Conservation (phyloP, 1,140 invertebrate species). For the Reticulitermes speratus region DNA sequence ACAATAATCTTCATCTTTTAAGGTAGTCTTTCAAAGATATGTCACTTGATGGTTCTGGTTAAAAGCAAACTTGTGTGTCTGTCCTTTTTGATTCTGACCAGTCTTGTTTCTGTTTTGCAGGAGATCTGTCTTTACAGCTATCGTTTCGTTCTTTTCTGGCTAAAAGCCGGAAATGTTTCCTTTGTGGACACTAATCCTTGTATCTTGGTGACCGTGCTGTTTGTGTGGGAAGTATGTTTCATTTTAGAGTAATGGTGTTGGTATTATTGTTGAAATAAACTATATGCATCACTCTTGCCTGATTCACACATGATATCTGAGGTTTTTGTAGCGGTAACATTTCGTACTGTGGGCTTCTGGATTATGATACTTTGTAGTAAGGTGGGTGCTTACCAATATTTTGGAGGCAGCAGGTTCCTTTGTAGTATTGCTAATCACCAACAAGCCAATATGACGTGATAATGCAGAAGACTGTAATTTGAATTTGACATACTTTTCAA, state of each 20-base stretch:
- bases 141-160: not conserved
- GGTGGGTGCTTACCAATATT: no score
- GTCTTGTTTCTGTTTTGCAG: conserved; percentile 2
- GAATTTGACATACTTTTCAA: no score
- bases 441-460: no score
- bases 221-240: not conserved
- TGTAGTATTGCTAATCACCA: no score
- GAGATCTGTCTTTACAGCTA: conserved; percentile 14
- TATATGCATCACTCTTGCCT: not conserved
- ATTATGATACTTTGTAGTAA: no score
- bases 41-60: no score
- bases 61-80: not conserved
- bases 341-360: no score
- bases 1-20: no score
- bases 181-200: not conserved
- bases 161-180: not conserved
- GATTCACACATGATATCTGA: not conserved
- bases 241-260: not conserved
- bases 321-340: no score
- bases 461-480: no score
- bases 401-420: no score
- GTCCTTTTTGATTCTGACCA: not conserved
- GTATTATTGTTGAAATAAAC: not conserved
- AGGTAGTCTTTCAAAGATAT: no score
- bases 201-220: not conserved